Base-by-base conservation (phyloP, 1,140 invertebrate genomes). In the Acromyrmex heyeri region DNA sequence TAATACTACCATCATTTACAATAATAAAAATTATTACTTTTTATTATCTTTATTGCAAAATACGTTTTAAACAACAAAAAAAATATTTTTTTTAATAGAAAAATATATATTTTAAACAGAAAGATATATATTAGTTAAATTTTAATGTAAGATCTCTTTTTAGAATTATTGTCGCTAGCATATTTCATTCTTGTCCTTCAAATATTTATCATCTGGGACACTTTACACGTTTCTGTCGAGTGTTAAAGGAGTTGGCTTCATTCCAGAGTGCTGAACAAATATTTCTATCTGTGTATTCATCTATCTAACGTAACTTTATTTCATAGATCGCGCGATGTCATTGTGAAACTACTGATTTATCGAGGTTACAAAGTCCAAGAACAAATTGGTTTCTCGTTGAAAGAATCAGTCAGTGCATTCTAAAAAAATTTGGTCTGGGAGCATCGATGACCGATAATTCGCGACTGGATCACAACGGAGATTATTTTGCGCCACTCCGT, bases 381-480 rank as follows among this genome's bases (percentile, higher is more conserved):
- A 67, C 34, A 81, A 86, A 75, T 81, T 86, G 38, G 24, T 86
- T 38, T 55, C 59, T 65, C 1, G 30, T 78, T 78, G 30, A 44
- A 55, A 62, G 21, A 21, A 16, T 65, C 27, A 18, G 24, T 18
- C 24, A 18, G 14, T 16, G 24, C 44, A 10, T 34, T 6, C 10
- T 24, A 65, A 81, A 78, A 85, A 76, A 44, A 64, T 61, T 24
- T 50, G 18, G 5, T 38, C 12, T 55, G 12, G 21, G 38, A 55
- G 48, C 34, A 55, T 69, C 3, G 75, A 34, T 30, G 50, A 62
- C 24, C 64, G 64, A 86, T 81, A 81, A 81, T 86, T 81, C 38
- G 18, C 64, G 38, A 86, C 8, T 48, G 53, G 64, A 24, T 85
- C 59, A 64, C n/a, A n/a, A 48, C 61, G 27, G 44, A 78, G 16